A percentile compares a stretch with the other conserved stretches of the same genome.
Conservation (phyloP, 2,113 vertebrate genomes). For the Hyaena hyaena region DNA sequence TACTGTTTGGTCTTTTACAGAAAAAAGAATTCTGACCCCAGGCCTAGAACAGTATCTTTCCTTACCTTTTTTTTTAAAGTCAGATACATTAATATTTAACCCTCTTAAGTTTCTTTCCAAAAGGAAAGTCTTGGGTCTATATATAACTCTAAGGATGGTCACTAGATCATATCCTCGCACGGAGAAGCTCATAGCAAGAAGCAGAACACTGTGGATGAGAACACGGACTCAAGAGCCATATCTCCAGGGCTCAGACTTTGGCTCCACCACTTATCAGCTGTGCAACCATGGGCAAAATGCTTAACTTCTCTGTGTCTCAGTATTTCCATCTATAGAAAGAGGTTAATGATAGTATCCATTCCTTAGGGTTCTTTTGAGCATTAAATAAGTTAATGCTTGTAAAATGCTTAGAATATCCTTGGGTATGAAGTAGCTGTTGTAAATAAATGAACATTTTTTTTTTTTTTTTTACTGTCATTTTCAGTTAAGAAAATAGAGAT, state of each 20-base stretch:
- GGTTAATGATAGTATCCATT: neutral
- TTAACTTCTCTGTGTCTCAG: neutral
- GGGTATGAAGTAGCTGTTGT: neutral
- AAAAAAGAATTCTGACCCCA: neutral
- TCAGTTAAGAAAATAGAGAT: slow-evolving; percentile 33
- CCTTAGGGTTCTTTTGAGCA: neutral
- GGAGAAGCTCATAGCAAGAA: neutral
- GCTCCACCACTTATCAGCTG: neutral
- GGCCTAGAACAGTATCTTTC: neutral
- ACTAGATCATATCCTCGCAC: neutral
- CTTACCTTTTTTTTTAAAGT: neutral
- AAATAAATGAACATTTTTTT: neutral
- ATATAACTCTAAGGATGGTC: neutral
- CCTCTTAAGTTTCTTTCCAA: neutral
- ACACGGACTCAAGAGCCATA: neutral
- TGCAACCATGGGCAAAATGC: neutral
- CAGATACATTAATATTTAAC: neutral
- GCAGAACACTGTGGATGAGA: neutral
- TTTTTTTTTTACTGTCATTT: slow-evolving; percentile 8
- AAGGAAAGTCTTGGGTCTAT: neutral
- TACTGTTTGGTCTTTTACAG: neutral
- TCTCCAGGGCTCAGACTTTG: neutral
- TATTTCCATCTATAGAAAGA: neutral
- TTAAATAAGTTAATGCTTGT: neutral
- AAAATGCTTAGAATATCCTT: slow-evolving; percentile 4